phyloP scores from a whole-genome alignment of 2,113 vertebrate genomes.

The Rhea americana region DNA sequence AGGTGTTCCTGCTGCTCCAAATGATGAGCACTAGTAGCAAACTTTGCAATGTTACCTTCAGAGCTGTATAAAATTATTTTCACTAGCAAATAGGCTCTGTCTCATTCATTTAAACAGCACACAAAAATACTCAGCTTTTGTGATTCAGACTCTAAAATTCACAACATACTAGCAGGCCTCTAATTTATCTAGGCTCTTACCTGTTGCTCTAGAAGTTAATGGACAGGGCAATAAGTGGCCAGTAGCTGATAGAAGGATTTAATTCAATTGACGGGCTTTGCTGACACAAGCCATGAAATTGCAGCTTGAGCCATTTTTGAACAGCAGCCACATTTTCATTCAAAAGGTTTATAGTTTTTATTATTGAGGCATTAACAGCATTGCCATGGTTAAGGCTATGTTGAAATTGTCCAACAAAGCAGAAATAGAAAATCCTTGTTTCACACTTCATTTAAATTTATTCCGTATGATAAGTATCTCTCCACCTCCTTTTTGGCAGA shows the following conservation, averaged over 20 bases:
- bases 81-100: neutral
- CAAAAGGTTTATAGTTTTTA: constrained; percentile 19
- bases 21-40: neutral
- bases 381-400: neutral
- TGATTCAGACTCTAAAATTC: neutral
- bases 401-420: neutral
- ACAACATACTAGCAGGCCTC: neutral
- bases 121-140: neutral
- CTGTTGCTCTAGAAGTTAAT: neutral
- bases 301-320: constrained; percentile 44
- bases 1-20: neutral
- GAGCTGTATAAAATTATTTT: neutral
- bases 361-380: neutral
- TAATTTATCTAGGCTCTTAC: neutral
- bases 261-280: constrained; percentile 15
- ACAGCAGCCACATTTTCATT: constrained; percentile 23
- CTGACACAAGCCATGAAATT: constrained; percentile 43
- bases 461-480: neutral
- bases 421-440: neutral
- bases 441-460: constrained; percentile 19
- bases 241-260: neutral
- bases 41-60: neutral
- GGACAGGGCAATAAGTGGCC: neutral
- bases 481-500: neutral
- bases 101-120: neutral